Conservation (phyloP, 2,888 invertebrate genomes). For the Archaeoteleia sp. region DNA sequence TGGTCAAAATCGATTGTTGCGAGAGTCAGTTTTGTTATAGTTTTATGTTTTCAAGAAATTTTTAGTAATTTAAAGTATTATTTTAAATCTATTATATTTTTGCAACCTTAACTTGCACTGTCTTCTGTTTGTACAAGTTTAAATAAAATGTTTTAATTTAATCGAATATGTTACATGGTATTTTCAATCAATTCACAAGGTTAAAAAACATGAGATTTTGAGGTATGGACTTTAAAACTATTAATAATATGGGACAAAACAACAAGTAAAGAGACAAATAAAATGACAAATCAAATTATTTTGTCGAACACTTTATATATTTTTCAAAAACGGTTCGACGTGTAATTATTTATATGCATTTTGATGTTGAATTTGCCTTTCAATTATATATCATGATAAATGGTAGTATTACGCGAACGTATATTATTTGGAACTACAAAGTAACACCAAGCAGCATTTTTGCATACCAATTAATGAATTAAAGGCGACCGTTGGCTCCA, state of each 20-base stretch:
- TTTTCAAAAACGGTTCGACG: neutral
- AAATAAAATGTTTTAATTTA: constrained; percentile 5
- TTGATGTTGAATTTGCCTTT: constrained; percentile 8
- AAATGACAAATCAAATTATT: constrained; percentile 10
- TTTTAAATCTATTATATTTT: too few relatives aligned
- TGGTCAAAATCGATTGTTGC: too few relatives aligned
- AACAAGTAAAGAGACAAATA: constrained; percentile 20
- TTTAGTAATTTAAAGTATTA: too few relatives aligned
- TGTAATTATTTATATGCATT: neutral
- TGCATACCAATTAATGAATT: constrained; percentile 28
- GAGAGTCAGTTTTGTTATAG: too few relatives aligned
- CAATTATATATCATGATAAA: neutral
- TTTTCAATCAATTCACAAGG: constrained; percentile 25
- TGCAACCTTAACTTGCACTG: too few relatives aligned
- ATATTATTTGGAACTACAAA: too few relatives aligned
- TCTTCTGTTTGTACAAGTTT: neutral
- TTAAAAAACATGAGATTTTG: constrained; percentile 22
- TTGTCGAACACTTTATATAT: too few relatives aligned
- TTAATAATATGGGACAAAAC: constrained; percentile 17
- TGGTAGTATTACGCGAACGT: constrained; percentile 1
- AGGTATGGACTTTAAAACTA: constrained; percentile 12
- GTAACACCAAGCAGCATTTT: constrained; percentile 26
- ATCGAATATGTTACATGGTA: constrained; percentile 4
- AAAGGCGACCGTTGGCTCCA: constrained; percentile 29
- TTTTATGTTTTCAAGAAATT: too few relatives aligned